A percentile compares a stretch with the other conserved stretches of the same genome.
Conservation (phyloP, 2,888 invertebrate species). For the Buathra laborator region DNA sequence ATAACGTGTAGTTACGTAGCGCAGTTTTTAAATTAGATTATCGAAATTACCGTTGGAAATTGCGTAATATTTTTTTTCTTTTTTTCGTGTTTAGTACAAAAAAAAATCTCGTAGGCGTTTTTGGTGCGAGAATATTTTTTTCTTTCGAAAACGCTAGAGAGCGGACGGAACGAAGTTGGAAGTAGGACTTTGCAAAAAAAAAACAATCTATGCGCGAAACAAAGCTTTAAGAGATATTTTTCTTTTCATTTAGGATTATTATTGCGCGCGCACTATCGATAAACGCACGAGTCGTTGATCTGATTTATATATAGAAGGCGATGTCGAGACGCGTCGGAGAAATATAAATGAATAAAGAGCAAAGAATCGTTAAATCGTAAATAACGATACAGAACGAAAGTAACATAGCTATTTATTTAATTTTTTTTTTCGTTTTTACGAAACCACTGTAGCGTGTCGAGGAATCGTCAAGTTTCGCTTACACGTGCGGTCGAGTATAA, state of each 20-base stretch:
- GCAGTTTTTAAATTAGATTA: too few species aligned
- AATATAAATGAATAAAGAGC: slow-evolving; percentile 25
- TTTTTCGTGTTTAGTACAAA: slow-evolving; percentile 1
- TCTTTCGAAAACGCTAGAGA: neutral
- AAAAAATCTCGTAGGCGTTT: slow-evolving; percentile 16
- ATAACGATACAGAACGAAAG: slow-evolving; percentile 60
- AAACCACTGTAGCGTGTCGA: slow-evolving; percentile 13
- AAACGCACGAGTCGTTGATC: slow-evolving; percentile 46
- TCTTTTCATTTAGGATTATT: slow-evolving; percentile 21
- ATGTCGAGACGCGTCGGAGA: slow-evolving; percentile 2
- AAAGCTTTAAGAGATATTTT: slow-evolving; percentile 50
- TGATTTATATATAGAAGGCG: slow-evolving; percentile 42
- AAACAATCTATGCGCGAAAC: slow-evolving; percentile 21
- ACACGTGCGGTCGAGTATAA: slow-evolving; percentile 11
- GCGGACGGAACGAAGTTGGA: neutral
- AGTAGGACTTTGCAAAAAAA: neutral
- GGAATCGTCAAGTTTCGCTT: slow-evolving; percentile 22
- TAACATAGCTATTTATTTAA: slow-evolving; percentile 48
- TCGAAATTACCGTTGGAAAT: neutral
- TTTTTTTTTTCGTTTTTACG: slow-evolving; percentile 46
- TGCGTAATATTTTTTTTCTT: neutral
- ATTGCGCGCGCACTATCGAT: slow-evolving; percentile 8
- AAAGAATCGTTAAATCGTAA: slow-evolving; percentile 27
- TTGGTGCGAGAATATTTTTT: slow-evolving; percentile 2
- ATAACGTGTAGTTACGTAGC: too few species aligned